Evolutionary conservation across 1,140 invertebrate genomes (phyloP).

Genomic region (Heliconius himera): DNA sequence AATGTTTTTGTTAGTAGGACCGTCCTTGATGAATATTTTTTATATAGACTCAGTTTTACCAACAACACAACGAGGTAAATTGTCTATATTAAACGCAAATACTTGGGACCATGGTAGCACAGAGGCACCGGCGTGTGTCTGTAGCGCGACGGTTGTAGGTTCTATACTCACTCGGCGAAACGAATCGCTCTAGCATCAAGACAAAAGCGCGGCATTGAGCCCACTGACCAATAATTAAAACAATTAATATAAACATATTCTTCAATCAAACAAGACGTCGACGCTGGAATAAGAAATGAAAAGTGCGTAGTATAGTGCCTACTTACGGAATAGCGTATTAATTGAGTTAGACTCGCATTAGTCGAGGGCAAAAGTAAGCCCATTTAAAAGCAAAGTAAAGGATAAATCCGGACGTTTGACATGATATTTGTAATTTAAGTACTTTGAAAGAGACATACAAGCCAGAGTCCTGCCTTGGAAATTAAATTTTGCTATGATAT

Average conservation of each 20-base stretch:
- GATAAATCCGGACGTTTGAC: not conserved
- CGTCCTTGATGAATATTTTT: too few species aligned
- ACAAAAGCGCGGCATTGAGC: too few species aligned
- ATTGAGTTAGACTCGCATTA: constrained; percentile 3
- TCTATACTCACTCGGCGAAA: too few species aligned
- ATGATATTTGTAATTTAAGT: not conserved
- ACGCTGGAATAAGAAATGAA: not conserved
- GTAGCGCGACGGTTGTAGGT: too few species aligned
- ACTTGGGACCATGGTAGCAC: too few species aligned
- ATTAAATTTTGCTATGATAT: too few species aligned
- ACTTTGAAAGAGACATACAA: too few species aligned
- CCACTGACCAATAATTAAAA: not conserved
- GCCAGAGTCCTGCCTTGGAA: too few species aligned
- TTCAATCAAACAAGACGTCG: not conserved
- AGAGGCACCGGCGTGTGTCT: too few species aligned
- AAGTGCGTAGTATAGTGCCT: not conserved
- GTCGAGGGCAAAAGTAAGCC: not conserved
- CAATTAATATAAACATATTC: not conserved
- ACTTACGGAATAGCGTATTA: not conserved
- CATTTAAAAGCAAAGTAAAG: not conserved
- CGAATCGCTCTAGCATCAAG: too few species aligned
- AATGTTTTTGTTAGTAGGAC: too few species aligned
- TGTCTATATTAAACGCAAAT: not conserved
- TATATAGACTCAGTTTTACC: not conserved
- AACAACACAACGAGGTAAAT: not conserved